Evolutionary conservation across 1,140 invertebrate species (phyloP), one percentile per base, ranked within the genome.

Genomic region (Lerema accius): DNA sequence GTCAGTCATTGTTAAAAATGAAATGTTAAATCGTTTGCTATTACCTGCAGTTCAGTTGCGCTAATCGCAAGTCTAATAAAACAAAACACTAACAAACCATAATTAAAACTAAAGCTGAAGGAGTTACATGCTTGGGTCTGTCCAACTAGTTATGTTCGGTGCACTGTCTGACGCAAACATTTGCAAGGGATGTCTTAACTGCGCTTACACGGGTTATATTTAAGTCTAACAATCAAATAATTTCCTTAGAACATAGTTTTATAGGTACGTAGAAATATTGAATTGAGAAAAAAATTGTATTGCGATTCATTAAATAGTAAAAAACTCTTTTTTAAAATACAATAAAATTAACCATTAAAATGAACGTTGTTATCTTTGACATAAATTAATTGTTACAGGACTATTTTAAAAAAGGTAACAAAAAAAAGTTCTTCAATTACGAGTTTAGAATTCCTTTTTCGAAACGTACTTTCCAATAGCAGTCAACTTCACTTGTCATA

Each of bases 41-140:
- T 42, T 40, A 23, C 26, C 51, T 23, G 37, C 17, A 26, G 23
- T 32, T 51, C n/a, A n/a, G n/a, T n/a, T n/a, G n/a, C n/a, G n/a
- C n/a, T n/a, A n/a, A n/a, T n/a, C n/a, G n/a, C n/a, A n/a, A n/a
- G n/a, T n/a, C n/a, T n/a, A n/a, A n/a, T n/a, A 48, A 37, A 50
- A n/a, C n/a, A 60, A 23, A 16, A 53, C 19, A 59, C 40, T 60
- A 26, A 65, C 16, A 65, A 37, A 51, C 43, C 13, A 32, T 42
- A 46, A 10, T 26, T 46, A 50, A 65, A 51, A 43, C 56, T 28
- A 28, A 58, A 60, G 48, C 42, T 46, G 45, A 40, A 13, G 23
- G 13, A 45, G 51, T 23, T 17, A 50, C 64, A 71, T 71, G 64
- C 67, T 67, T 40, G 51, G 56, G 43, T 63, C 56, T 45, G 26